Evolutionary conservation across 2,888 invertebrate species (phyloP), one percentile per base, ranked within the genome.

Genomic region (Acanthococcus lagerstroemiae): DNA sequence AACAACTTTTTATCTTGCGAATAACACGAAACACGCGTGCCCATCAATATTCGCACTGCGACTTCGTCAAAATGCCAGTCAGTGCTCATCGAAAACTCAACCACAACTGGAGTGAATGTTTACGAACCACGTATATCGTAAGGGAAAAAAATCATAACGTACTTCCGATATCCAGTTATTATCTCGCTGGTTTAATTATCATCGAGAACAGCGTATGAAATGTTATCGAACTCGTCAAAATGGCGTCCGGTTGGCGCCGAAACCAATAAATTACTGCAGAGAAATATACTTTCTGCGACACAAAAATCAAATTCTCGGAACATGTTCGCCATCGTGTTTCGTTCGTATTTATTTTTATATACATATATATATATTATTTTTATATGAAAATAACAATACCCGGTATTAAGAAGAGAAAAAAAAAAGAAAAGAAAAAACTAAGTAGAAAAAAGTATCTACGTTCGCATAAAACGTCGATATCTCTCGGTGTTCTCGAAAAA

Each of bases 151-250:
- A n/a, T n/a, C n/a, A n/a, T n/a, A n/a, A n/a, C n/a, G 37, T 37
- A 37, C 37, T 37, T 37, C 37, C 37, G 37, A 37, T 37, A 37
- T 37, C 37, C 12, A 37, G 60, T 60, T 61, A 61, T 48, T 50
- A 63, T 63, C 63, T 22, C 37, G 48, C 45, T 15, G 54, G 50
- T 63, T 63, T 63, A 63, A 63, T 63, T 63, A 63, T 54, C 63
- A 63, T 63, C 52, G n/a, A 30, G 63, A 63, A 52, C 52, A 63
- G 63, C 50, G 30, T 37, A 54, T 63, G 63, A 63, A 54, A 63
- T 63, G 54, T 63, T 54, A 52, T 63, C 52, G 54, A 63, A 63
- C 63, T 63, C 63, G 50, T 63, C 44, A 54, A 63, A 63, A 63
- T 54, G 63, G 63, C 63, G 63, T 63, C 63, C 22, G 22, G 50